Evolutionary conservation across 2,797 vertebrate genomes (phyloP), one percentile per base, ranked within the genome.

Genomic region (Staurois parvus): DNA sequence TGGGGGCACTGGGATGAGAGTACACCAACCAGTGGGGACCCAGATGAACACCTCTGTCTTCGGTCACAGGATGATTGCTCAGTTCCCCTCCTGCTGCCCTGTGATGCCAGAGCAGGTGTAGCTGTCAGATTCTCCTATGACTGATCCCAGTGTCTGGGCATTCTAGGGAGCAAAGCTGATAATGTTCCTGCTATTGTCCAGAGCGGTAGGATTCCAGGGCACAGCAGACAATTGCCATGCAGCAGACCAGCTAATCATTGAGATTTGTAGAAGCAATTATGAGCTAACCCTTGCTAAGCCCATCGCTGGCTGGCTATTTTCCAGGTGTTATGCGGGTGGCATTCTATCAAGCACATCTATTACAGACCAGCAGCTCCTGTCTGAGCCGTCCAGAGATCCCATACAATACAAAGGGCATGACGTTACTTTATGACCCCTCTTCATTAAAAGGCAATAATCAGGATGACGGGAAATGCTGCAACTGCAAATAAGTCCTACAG

Each of bases 181-280:
- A 32, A 29, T 52, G 64, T 69, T 30, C 72, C 4, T 62, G 52
- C 79, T n/a, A 5, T 56, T 81, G 79, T 70, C 12, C 24, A 11
- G 32, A 59, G 30, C 12, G 9, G 21, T 30, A 28, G 48, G 48
- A 76, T 52, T 32, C n/a, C 26, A 56, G 19, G 12, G 24, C 4
- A 37, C n/a, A 81, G 24, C 68, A 64, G 48, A 81, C 15, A 37
- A 45, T 42, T 24, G 24, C 30, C 5, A 19, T 24, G n/a, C 72
- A 68, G 37, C 75, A 45, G 24, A 68, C 24, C 15, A 40, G 59
- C 17, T 29, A 28, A 26, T 75, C 52, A 34, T 69, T 59, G 69
- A 69, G 28, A 69, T 29, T 37, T 76, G 45, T 75, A 52, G 56
- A 34, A 78, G 48, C 74, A 77, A 29, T 84, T 72, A 62, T 9